Evolutionary conservation across 2,113 vertebrate species (phyloP).

Genomic region (Serilophus lunatus): DNA sequence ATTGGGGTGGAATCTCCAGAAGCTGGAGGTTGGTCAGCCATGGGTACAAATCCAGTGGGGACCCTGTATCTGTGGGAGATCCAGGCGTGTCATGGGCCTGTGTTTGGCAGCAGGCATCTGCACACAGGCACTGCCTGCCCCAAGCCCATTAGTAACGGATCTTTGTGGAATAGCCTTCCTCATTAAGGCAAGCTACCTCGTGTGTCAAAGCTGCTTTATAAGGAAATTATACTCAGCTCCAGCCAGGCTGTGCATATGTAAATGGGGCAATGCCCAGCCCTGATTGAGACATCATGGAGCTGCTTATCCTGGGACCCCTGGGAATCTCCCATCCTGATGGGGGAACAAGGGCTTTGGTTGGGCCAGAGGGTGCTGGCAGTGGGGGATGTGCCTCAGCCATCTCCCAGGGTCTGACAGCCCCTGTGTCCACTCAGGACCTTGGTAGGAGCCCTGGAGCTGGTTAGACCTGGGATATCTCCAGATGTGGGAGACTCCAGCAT

Average conservation of each 20-base stretch:
- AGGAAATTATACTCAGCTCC: background rate
- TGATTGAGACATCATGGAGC: slow-evolving; percentile 4
- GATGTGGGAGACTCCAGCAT: background rate
- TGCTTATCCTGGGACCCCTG: background rate
- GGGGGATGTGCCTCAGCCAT: background rate
- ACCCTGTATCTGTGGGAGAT: rapidly evolving
- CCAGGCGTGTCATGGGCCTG: rapidly evolving
- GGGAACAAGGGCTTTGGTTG: rapidly evolving
- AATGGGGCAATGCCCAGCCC: background rate
- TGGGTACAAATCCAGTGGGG: background rate
- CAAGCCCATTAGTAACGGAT: background rate
- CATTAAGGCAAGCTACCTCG: background rate
- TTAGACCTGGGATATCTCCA: background rate
- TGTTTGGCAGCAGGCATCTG: background rate
- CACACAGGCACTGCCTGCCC: rapidly evolving
- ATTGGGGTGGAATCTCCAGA: background rate
- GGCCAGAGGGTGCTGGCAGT: background rate
- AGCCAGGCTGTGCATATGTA: background rate
- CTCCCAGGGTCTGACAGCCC: background rate
- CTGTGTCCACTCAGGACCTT: no score
- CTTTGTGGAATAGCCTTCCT: slow-evolving; percentile 24
- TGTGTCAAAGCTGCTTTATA: background rate
- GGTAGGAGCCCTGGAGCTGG: background rate
- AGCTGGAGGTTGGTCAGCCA: rapidly evolving
- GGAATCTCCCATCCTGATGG: background rate